Evolutionary conservation across 2,797 vertebrate species (phyloP), one percentile per base, ranked within the genome.

Genomic region (Eidolon dupreanum): DNA sequence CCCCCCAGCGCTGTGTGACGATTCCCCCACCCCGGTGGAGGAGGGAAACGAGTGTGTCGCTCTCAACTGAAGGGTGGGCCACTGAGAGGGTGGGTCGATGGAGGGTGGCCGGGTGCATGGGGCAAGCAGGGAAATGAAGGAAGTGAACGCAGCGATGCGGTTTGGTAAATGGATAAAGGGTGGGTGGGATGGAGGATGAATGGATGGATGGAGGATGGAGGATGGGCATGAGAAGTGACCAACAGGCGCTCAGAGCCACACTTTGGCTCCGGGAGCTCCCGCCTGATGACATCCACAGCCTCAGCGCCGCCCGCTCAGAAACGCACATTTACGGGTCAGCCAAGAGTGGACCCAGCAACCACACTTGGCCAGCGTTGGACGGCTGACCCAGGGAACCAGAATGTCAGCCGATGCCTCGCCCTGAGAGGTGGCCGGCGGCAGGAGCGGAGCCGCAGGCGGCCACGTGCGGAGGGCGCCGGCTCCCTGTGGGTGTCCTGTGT

Each of bases 1-100:
- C 15, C 6, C 61, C 74, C 19, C 13, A 28, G 15, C 0, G 1
- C 20, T 3, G n/a, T 3, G 26, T 4, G 11, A 2, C 28, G 43
- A 17, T 22, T 28, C 31, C 36, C 66, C 8, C 0, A 7, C 11
- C 20, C 28, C 36, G 1, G 43, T 2, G 4, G 0, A 0, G 15
- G 10, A 57, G 77, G 20, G 22, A 41, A n/a, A 5, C 2, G 41
- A 31, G 65, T 6, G 22, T 17, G 31, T 57, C 65, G 5, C 65
- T 59, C 38, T 26, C 63, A 3, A 13, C 0, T 1, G 41, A 31
- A 8, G 19, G 41, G n/a, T 9, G 15, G 16, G 36, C 51, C 20
- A 28, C 33, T 11, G 28, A 71, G 38, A 70, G 31, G 4, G 4
- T 0, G 5, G 16, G 5, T 20, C 36, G 15, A 8, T 3, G 26